Base-by-base conservation (phyloP, 2,797 vertebrate species). In the Channa striata region DNA sequence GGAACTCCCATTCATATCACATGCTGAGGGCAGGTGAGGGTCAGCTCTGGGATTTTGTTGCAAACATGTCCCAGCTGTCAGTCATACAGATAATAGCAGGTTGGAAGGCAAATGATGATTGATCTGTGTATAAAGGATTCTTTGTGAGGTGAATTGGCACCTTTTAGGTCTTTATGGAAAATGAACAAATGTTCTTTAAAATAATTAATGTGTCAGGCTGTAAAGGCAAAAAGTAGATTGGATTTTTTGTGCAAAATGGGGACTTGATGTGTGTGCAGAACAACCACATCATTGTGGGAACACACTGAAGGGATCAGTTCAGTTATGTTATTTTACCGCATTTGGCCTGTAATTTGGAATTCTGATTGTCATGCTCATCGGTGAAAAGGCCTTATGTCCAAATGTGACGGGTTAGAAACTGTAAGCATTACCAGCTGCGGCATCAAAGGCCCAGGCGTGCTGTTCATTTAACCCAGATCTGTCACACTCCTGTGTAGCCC, bases 331-430 rank as follows among this genome's bases (percentile, higher is more conserved):
- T 91, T 92, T 92, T 9, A 91, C 70, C 68, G 83, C 80, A 21
- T 90, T 91, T 92, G 91, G 88, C 90, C 89, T 89, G 86, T 91
- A 86, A 79, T 86, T 91, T 89, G 87, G 89, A 92, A 91, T 92
- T 91, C 79, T 73, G 80, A 91, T 91, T 91, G 91, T 93, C 88
- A 91, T 80, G 85, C 81, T 91, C 78, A 68, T 79, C 69, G 79
- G 83, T 90, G 80, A 89, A 90, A 83, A 46, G 69, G 52, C 77
- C 78, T 78, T 70, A 77, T 83, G 67, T 92, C 84, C 89, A 63
- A 86, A 82, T 81, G 69, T 78, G 82, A 88, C 48, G 86, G 85
- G 86, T 88, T 85, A 86, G 83, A 84, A 90, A 84, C 75, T 69
- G 69, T 90, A 91, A 93, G 86, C 85, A 78, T 83, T 90, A 91